Conservation (phyloP, 2,797 vertebrate species). For the Siniperca scherzeri region DNA sequence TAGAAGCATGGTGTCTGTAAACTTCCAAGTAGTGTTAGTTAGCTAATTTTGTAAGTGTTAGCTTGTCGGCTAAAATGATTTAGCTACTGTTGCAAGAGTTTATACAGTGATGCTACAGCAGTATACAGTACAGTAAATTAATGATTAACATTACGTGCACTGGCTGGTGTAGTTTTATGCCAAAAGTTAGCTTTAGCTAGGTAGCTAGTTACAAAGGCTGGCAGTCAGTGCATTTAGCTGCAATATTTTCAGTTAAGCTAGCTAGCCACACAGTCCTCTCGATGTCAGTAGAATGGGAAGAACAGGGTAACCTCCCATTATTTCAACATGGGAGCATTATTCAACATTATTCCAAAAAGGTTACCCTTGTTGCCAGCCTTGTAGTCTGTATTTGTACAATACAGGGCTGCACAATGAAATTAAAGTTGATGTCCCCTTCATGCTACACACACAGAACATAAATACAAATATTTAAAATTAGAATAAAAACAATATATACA, state of each 20-base stretch:
- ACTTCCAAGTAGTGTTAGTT: background rate
- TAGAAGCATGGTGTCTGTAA: background rate
- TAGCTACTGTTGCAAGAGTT: background rate
- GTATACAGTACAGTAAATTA: too few relatives aligned
- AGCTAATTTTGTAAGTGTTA: background rate
- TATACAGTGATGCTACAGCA: background rate
- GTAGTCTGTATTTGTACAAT: too few relatives aligned
- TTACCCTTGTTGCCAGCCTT: too few relatives aligned
- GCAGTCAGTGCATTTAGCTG: background rate
- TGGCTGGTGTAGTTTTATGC: background rate
- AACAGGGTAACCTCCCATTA: background rate
- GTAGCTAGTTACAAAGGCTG: background rate
- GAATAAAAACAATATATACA: too few relatives aligned
- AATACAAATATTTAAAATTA: too few relatives aligned
- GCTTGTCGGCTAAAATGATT: background rate
- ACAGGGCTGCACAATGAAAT: too few relatives aligned
- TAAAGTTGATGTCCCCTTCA: too few relatives aligned
- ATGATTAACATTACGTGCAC: too few relatives aligned
- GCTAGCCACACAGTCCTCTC: background rate
- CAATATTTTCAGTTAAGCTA: background rate
- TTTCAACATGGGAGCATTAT: background rate
- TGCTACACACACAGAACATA: too few relatives aligned
- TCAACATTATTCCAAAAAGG: background rate
- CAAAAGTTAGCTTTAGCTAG: background rate
- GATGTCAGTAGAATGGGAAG: background rate